phyloP scores from a whole-genome alignment of 2,797 vertebrate genomes.

The Apogon hyalosoma region DNA sequence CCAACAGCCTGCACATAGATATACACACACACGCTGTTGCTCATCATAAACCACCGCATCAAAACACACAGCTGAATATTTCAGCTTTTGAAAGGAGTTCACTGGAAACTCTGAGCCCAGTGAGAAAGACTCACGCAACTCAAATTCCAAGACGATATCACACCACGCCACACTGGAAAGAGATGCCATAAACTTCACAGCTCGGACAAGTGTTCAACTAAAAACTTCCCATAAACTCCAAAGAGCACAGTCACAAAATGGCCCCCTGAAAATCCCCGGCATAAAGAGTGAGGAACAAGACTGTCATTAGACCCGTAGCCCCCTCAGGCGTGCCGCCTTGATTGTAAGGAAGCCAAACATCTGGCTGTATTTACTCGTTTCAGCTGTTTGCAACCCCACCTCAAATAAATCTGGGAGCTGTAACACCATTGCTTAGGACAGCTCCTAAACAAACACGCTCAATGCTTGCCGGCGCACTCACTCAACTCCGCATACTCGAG shows the following conservation, averaged over 20 bases:
- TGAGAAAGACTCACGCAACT: conserved; percentile 45
- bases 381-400: conserved; percentile 74
- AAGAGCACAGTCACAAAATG: conserved; percentile 70
- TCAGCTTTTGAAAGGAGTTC: conserved; percentile 53
- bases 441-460: conserved; percentile 74
- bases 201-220: conserved; percentile 14
- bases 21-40: conserved; percentile 39
- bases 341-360: conserved; percentile 72
- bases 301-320: conserved; percentile 65
- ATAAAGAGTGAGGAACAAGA: conserved; percentile 59
- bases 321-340: conserved; percentile 51
- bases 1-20: conserved; percentile 62
- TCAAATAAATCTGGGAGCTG: conserved; percentile 74
- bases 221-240: conserved; percentile 70
- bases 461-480: conserved; percentile 43
- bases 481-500: conserved; percentile 41
- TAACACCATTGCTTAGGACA: conserved; percentile 67
- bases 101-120: conserved; percentile 40
- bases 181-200: conserved; percentile 50
- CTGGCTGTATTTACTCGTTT: conserved; percentile 76
- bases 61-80: conserved; percentile 63
- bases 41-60: conserved; percentile 61
- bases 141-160: conserved; percentile 37
- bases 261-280: conserved; percentile 61
- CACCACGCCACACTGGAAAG: conserved; percentile 25